These are phyloP conservation scores for Sarcophaga subvicina DNA, from an alignment of 2,888 invertebrate genomes.

Conservation along the genomic window DNA sequence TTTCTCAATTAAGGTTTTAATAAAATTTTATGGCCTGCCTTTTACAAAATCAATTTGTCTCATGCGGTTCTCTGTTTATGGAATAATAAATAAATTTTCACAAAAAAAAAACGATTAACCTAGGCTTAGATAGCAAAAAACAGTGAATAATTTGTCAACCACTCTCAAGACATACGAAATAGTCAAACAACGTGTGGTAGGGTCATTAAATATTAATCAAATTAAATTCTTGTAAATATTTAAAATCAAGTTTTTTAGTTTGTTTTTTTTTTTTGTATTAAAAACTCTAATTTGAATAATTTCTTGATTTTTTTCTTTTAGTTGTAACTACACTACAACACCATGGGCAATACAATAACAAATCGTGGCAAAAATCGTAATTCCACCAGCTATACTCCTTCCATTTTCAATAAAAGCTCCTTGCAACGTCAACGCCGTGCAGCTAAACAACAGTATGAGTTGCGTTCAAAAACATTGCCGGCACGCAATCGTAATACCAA, in stretches of 20 bases:
- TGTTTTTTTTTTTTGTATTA: too few relatives aligned
- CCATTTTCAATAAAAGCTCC: slow-evolving; percentile 52
- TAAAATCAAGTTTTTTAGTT: too few relatives aligned
- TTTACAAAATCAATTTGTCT: background rate
- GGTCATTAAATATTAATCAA: too few relatives aligned
- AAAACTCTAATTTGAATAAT: background rate
- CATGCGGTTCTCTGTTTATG: background rate
- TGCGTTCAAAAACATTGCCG: slow-evolving; percentile 76
- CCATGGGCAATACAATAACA: slow-evolving; percentile 66
- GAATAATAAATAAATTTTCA: background rate
- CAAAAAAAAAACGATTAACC: background rate
- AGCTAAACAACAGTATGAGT: slow-evolving; percentile 52
- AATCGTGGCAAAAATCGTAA: slow-evolving; percentile 57
- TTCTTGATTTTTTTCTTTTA: background rate
- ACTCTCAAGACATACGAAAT: too few relatives aligned
- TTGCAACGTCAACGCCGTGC: slow-evolving; percentile 50
- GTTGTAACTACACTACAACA: background rate
- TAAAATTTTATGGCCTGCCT: background rate
- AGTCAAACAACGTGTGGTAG: too few relatives aligned
- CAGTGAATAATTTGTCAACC: too few relatives aligned
- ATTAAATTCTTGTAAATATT: too few relatives aligned
- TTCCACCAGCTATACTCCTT: slow-evolving; percentile 21
- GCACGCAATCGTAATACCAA: slow-evolving; percentile 71
- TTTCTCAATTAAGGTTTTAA: too few relatives aligned
- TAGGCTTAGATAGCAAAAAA: too few relatives aligned